Base-by-base conservation (phyloP, 2,113 vertebrate species). In the Rutilus rutilus region DNA sequence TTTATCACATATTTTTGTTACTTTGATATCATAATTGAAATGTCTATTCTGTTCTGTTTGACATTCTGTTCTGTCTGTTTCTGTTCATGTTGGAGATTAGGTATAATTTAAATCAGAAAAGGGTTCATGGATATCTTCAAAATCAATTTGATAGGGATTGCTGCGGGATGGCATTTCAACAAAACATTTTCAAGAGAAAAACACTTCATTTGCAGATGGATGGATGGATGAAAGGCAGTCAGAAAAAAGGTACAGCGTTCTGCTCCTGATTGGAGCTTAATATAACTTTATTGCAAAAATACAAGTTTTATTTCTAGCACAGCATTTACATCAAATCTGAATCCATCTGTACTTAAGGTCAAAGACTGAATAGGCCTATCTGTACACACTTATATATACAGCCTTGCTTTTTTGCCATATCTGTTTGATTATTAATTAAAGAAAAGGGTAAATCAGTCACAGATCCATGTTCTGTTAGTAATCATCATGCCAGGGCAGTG, bases 201-300 rank as follows among this genome's bases (percentile, higher is more conserved):
- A 64, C 0, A 27, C 25, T 60, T 14, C 4, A 64, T 64, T 64
- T 64, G 14, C 4, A 5, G 11, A 62, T 14, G 47, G 47, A 14
- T 4, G 19, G 17, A 57, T 57, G 19, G 21, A 14, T 23, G 19
- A 74, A 78, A 76, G 7, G 15, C 6, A 42, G 36, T 60, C 19
- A 54, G 81, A 76, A 65, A 50, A n/a, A 64, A 78, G 33, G 30
- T 42, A 30, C 52, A 57, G 27, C 47, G 76, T 84, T 88, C 78
- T 75, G 88, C 88, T 89, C 88, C 67, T 52, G 21, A 71, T 69
- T 50, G 74, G 90, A 92, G 91, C 88, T 86, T 81, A 85, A 85
- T 83, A 88, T 87, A 84, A 74, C 90, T 93, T 93, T 93, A 93
- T 93, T 93, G 92, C 87, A 92, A 93, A 93, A 93, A 93, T 92